A percentile compares a stretch with the other conserved stretches of the same genome.
Evolutionary conservation across 2,113 vertebrate species (phyloP).

Genomic region (Rhinolophus sinicus): DNA sequence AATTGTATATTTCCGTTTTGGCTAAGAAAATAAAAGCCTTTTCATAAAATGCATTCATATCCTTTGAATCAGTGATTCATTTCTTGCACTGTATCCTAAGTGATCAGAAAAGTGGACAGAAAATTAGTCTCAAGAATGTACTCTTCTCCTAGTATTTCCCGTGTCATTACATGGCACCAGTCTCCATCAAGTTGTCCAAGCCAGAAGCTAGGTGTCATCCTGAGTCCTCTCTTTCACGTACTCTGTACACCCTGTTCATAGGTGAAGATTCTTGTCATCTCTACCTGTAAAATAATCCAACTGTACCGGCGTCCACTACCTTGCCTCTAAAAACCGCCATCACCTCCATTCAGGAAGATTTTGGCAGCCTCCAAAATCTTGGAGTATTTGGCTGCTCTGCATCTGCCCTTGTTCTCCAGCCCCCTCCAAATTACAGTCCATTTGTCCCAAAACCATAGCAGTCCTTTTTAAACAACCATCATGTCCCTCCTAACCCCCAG

Average conservation of each 20-base stretch:
- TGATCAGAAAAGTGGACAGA: background rate
- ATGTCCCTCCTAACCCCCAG: background rate
- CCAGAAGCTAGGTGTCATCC: background rate
- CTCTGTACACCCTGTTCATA: background rate
- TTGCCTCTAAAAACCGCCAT: background rate
- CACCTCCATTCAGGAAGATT: background rate
- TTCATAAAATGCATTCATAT: background rate
- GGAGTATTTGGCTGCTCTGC: background rate
- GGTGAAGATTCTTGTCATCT: background rate
- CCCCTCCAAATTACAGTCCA: background rate
- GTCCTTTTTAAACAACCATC: background rate
- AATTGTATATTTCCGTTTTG: background rate
- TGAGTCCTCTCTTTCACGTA: background rate
- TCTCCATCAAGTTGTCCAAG: background rate
- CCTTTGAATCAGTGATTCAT: background rate
- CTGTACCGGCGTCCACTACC: background rate
- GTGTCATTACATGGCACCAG: background rate
- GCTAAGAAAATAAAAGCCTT: background rate
- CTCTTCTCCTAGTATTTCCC: background rate
- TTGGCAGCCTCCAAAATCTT: background rate
- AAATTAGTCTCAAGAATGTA: background rate
- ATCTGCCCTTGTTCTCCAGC: background rate
- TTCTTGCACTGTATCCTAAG: background rate
- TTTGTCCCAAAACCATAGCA: background rate
- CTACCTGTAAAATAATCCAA: background rate